Base-by-base conservation (phyloP, 2,888 invertebrate species). In the Volucella bombylans region DNA sequence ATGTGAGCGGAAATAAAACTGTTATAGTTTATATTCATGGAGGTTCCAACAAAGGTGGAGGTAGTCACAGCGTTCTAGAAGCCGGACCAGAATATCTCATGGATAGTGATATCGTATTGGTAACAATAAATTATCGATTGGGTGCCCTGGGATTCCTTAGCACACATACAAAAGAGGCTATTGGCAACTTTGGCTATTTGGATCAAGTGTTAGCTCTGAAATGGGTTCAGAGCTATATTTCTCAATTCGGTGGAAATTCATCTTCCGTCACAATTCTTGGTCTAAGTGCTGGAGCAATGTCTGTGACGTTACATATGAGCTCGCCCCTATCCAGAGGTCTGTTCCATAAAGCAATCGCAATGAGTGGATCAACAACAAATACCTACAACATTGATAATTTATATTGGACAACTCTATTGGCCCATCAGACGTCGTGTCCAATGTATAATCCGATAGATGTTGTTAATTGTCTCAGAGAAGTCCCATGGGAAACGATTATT, bases 261-360 rank as follows among this genome's bases (percentile, higher is more conserved):
- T 89, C 93, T 49, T 89, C 89, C 1, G 94, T 95, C 0, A 95
- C 95, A 0, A 90, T 95, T 11, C 88, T 93, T 0, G 95, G 95
- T 0, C 93, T 93, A 88, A 93, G 93, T 87, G 92, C 93, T 0
- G 93, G 93, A 0, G 89, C 92, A 1, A 90, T 90, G 87, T 92
- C 93, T 4, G 92, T 93, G 2, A 90, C 92, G 55, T 88, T 93
- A 55, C 93, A 93, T 62, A 90, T 94, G 91, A 92, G 93, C 1
- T 95, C 95, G 0, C 94, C 94, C 0, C 93, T 95, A 92, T 94
- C 94, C 0, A 91, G 90, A 89, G 94, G 93, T 90, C 88, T 96
- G 0, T 96, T 96, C 90, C 95, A 95, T 88, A 93, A 93, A 49
- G 95, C 93, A 0, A 94, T 95, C 12, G 93, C 94, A 0, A 94